Evolutionary conservation across 2,888 invertebrate species (phyloP), one percentile per base, ranked within the genome.

Genomic region (Cantharis lateralis): DNA sequence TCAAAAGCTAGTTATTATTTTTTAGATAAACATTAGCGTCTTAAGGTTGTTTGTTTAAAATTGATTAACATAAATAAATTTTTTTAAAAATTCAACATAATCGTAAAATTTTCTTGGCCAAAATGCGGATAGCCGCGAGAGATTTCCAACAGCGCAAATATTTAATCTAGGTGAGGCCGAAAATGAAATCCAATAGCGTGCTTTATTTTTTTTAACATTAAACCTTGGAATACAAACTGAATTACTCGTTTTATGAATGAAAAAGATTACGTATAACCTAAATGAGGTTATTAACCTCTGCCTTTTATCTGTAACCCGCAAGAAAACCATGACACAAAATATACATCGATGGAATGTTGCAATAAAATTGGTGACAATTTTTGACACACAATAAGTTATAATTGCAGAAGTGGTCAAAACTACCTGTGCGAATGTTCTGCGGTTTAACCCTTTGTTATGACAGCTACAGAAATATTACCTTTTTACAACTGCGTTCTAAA

Each of bases 201-300:
- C 48, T 48, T 48, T 48, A 48, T 48, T 48, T 48, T 32, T 48
- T 66, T 66, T 66, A 66, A 66, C 64, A 66, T 13, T 18, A 66
- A 66, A 66, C 64, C 64, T 66, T 71, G 16, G 71, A 62, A 62
- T 71, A 24, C 71, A 61, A 70, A 18, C 48, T 70, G 28, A 18
- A 48, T 66, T 64, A 48, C 66, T 72, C 18, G 77, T 77, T 77
- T 77, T 75, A 78, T 78, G 78, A 78, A 78, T 75, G 78, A 75
- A 75, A 75, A 72, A 72, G 72, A 71, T 72, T 74, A 78, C 72
- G 70, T 71, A 64, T 72, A 76, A 61, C 72, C 76, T 71, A 74
- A 74, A 74, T 71, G 75, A 70, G 78, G 78, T 78, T 78, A 70
- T 78, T 78, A 78, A 78, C 78, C 78, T 78, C 68, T 48, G 72